Evolutionary conservation across 2,113 vertebrate species (phyloP).

Genomic region (Argyrosomus japonicus): DNA sequence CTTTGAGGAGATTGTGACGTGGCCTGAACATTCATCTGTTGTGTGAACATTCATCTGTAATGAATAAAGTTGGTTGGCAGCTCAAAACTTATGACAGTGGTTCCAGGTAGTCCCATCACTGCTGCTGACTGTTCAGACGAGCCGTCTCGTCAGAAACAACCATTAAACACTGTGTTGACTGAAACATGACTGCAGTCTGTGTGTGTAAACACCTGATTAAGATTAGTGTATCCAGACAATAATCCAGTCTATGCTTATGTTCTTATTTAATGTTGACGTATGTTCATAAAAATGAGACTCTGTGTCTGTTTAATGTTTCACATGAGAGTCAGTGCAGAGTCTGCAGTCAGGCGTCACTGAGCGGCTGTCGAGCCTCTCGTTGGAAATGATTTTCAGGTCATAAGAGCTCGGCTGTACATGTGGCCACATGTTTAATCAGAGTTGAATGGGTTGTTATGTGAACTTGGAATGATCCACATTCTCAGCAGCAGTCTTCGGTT

Average conservation of each 20-base stretch:
- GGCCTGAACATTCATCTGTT: too few relatives aligned
- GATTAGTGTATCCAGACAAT: background rate
- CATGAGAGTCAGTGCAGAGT: background rate
- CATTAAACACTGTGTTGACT: background rate
- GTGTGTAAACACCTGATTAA: background rate
- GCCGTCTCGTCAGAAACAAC: background rate
- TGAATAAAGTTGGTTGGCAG: too few relatives aligned
- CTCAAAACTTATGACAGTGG: background rate
- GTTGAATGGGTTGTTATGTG: constrained; percentile 23
- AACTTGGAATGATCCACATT: constrained; percentile 41
- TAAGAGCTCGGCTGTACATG: constrained; percentile 12
- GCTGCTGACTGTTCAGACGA: background rate
- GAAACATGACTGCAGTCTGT: background rate
- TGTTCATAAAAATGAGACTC: background rate
- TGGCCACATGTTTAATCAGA: constrained; percentile 43
- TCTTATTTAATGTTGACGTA: background rate
- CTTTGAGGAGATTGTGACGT: too few relatives aligned
- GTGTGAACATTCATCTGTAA: too few relatives aligned
- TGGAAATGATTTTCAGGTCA: constrained; percentile 31
- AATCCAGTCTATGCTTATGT: background rate
- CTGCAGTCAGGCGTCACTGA: background rate
- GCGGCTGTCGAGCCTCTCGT: constrained; percentile 20
- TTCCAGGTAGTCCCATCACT: background rate
- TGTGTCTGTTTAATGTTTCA: background rate
- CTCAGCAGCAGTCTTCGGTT: constrained; percentile 38